Evolutionary conservation across 2,113 vertebrate genomes (phyloP).

Genomic region (Myotis yumanensis): DNA sequence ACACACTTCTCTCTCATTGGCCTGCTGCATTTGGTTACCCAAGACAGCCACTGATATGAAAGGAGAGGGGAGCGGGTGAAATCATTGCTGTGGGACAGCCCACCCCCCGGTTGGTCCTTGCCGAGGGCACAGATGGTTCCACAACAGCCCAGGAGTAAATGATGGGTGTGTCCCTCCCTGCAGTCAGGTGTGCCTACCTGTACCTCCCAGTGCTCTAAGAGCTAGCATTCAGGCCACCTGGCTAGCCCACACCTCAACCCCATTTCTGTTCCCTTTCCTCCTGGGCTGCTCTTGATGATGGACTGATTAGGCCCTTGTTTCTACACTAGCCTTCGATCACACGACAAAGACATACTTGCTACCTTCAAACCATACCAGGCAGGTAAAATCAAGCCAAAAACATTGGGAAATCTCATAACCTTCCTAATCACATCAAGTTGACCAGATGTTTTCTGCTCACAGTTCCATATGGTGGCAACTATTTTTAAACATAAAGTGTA

Average conservation of each 20-base stretch:
- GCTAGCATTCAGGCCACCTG: not conserved
- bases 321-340: not conserved
- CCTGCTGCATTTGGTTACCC: not conserved
- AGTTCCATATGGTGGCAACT: not conserved
- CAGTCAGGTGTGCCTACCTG: not conserved
- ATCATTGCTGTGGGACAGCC: not conserved
- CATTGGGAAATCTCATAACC: not conserved
- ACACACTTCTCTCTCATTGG: not conserved
- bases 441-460: not conserved
- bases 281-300: not conserved
- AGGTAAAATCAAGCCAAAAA: not conserved
- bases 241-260: not conserved
- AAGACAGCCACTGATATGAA: not conserved
- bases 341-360: constrained; percentile 1
- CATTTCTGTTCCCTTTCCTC: not conserved
- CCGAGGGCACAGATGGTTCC: not conserved
- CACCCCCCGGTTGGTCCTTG: not conserved
- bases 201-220: not conserved
- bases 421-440: not conserved
- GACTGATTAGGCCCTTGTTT: not conserved
- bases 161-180: not conserved
- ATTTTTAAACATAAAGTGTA: not conserved
- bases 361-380: not conserved
- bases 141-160: not conserved
- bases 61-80: not conserved